Conservation (phyloP, 1,140 invertebrate species). For the Galleria mellonella region DNA sequence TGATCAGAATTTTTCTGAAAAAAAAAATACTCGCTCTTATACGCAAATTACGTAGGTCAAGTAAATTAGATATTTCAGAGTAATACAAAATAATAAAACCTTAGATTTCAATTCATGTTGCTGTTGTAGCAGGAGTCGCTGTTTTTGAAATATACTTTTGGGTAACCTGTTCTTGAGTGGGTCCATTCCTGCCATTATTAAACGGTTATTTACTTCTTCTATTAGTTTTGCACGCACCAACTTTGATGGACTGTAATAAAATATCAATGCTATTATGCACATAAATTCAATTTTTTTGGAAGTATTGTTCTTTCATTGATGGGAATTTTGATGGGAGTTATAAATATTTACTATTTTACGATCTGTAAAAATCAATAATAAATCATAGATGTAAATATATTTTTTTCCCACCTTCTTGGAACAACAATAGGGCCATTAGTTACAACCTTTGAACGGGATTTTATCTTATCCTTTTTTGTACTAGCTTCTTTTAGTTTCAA, state of each 20-base stretch:
- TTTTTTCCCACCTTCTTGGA: slow-evolving; percentile 28
- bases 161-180: slow-evolving; percentile 74
- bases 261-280: not conserved
- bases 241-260: slow-evolving; percentile 46
- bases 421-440: slow-evolving; percentile 20
- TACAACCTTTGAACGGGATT: slow-evolving; percentile 10
- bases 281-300: no score
- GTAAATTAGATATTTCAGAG: no score
- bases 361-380: no score
- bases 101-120: slow-evolving; percentile 71
- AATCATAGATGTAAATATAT: no score
- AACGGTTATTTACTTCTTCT: slow-evolving; percentile 65
- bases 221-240: slow-evolving; percentile 57
- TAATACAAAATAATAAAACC: slow-evolving; percentile 34
- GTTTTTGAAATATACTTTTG: slow-evolving; percentile 66
- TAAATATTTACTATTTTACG: no score
- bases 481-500: slow-evolving; percentile 7
- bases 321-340: not conserved
- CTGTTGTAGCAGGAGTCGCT: slow-evolving; percentile 70
- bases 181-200: slow-evolving; percentile 75
- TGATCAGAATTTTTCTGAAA: slow-evolving; percentile 73
- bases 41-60: no score
- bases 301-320: not conserved
- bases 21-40: not conserved
- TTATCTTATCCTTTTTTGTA: slow-evolving; percentile 10